These are phyloP conservation scores for Thymelicus sylvestris DNA, from an alignment of 2,888 invertebrate genomes.

Conservation along the genomic window DNA sequence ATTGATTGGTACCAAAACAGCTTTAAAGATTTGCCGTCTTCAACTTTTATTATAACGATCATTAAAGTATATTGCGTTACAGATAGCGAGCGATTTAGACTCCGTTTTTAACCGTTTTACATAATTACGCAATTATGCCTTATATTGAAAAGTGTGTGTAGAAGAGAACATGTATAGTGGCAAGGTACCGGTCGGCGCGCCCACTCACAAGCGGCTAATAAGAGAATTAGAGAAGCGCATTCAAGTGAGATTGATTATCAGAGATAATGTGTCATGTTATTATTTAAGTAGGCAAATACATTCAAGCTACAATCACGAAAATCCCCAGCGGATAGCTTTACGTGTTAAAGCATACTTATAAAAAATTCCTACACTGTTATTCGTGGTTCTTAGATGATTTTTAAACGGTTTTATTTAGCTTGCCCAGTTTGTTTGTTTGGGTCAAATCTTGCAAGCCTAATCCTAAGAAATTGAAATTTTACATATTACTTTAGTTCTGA, in stretches of 20 bases:
- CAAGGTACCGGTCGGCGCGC: conserved; percentile 55
- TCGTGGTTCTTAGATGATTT: neutral
- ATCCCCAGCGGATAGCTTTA: conserved; percentile 65
- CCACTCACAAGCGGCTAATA: conserved; percentile 66
- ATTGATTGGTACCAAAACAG: conserved; percentile 66
- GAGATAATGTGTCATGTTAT: conserved; percentile 74
- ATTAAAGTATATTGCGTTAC: conserved; percentile 80
- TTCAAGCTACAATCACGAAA: conserved; percentile 57
- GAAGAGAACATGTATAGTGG: conserved; percentile 42
- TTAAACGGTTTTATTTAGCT: no score
- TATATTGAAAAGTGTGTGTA: conserved; percentile 67
- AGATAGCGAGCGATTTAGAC: conserved; percentile 75
- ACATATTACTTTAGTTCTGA: no score
- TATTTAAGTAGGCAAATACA: conserved; percentile 70
- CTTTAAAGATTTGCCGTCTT: conserved; percentile 71
- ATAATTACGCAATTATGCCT: conserved; percentile 81
- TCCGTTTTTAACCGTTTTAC: conserved; percentile 79
- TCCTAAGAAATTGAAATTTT: no score
- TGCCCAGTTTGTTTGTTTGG: no score
- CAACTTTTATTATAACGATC: conserved; percentile 72
- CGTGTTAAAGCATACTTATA: conserved; percentile 47
- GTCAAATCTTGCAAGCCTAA: no score
- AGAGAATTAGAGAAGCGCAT: conserved; percentile 69
- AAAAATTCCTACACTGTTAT: neutral
- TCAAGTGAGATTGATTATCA: conserved; percentile 69